Conservation (phyloP, 2,888 invertebrate genomes). For the Smittia aterrima region DNA sequence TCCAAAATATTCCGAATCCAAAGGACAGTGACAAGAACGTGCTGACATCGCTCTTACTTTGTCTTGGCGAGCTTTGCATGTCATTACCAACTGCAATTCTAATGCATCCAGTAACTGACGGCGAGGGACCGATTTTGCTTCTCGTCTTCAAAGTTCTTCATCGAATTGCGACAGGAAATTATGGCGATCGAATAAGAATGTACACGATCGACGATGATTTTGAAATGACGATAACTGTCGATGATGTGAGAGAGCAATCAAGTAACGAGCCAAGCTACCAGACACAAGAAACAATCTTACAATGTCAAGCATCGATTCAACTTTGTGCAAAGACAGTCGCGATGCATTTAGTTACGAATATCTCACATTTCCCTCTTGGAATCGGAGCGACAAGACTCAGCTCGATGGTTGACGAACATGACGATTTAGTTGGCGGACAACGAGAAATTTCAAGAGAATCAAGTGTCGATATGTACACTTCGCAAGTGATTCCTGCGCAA, state of each 20-base stretch:
- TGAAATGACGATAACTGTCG: constrained; percentile 50
- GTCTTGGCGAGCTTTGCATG: constrained; percentile 93
- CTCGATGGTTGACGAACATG: constrained; percentile 87
- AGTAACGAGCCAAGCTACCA: constrained; percentile 49
- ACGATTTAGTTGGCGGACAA: constrained; percentile 66
- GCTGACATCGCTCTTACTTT: constrained; percentile 70
- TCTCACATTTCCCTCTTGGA: constrained; percentile 93
- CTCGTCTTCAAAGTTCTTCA: constrained; percentile 69
- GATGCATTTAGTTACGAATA: constrained; percentile 84
- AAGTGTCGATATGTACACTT: constrained; percentile 69
- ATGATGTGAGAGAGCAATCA: constrained; percentile 44
- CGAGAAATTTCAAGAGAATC: constrained; percentile 45
- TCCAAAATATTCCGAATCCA: constrained; percentile 51
- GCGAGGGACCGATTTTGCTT: constrained; percentile 58
- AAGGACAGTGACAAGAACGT: constrained; percentile 53
- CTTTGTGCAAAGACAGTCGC: constrained; percentile 61
- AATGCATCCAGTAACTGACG: constrained; percentile 52
- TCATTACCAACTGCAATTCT: constrained; percentile 69
- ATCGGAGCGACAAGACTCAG: constrained; percentile 84
- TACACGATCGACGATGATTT: constrained; percentile 53
- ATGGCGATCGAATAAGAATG: constrained; percentile 49
- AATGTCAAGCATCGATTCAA: constrained; percentile 59
- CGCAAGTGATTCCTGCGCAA: constrained; percentile 78
- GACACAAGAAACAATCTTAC: constrained; percentile 53
- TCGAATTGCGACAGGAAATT: constrained; percentile 51